These are phyloP conservation scores for Osmerus eperlanus DNA, from an alignment of 2,113 vertebrate species.

Conservation along the genomic window DNA sequence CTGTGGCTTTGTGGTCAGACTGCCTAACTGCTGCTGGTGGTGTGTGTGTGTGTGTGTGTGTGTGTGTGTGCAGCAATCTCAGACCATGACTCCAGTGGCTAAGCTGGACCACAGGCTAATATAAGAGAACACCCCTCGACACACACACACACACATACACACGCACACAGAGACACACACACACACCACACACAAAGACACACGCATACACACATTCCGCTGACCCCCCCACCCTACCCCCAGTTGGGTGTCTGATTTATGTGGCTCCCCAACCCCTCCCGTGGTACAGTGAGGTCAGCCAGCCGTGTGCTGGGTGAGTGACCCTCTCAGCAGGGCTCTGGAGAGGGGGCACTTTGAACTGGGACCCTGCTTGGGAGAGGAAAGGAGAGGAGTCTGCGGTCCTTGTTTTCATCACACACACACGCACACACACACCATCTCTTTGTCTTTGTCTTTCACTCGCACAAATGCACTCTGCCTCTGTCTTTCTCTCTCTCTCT, in stretches of 20 bases:
- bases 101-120: not conserved
- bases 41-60: slow-evolving; percentile 17
- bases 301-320: slow-evolving; percentile 4
- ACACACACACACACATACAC: not conserved
- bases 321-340: slow-evolving; percentile 23
- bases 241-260: not conserved
- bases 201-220: slow-evolving; percentile 32
- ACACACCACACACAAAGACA: not conserved
- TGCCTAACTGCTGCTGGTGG: not conserved
- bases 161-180: not conserved
- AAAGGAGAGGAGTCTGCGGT: not conserved
- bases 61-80: slow-evolving; percentile 2
- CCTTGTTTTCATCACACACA: not conserved
- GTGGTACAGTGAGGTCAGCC: slow-evolving; percentile 39
- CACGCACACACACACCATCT: not conserved
- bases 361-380: not conserved
- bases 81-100: not conserved
- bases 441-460: not conserved
- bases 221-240: slow-evolving; percentile 12
- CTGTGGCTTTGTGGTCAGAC: slow-evolving; percentile 27
- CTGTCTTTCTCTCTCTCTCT: not conserved
- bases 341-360: slow-evolving; percentile 28
- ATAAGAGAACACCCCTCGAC: not conserved
- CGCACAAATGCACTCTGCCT: not conserved
- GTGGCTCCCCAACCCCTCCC: not conserved